A percentile compares a stretch with the other conserved stretches of the same genome.
Conservation (phyloP, 37 sponge, comb jelly and placozoan species). For the Halichondria panicea region DNA sequence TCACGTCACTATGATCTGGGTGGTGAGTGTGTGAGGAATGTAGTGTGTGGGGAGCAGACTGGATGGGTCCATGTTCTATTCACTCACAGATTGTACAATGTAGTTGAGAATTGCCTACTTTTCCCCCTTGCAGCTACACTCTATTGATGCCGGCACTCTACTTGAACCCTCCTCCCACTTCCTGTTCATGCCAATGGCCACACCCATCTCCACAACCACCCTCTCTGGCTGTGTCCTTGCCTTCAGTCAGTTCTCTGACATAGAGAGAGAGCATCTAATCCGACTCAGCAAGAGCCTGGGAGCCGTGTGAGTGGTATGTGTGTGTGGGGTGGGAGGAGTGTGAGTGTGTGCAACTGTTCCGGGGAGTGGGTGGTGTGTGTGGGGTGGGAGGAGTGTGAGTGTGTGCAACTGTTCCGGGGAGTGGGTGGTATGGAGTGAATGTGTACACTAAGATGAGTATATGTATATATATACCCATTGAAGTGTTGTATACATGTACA, state of each 20-base stretch:
- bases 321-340: too few relatives aligned
- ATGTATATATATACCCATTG: too few relatives aligned
- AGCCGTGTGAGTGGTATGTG: too few relatives aligned
- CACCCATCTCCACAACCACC: conserved; percentile 24
- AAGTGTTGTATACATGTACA: too few relatives aligned
- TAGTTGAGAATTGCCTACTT: background rate
- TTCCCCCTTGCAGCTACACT: conserved; percentile 28
- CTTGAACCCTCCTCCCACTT: conserved; percentile 57
- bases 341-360: too few relatives aligned
- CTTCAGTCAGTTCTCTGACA: conserved; percentile 70
- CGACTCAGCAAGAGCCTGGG: conserved; percentile 55
- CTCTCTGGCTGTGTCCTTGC: conserved; percentile 61
- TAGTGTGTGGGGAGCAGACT: background rate
- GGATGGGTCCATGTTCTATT: background rate
- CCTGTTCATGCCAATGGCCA: conserved; percentile 66
- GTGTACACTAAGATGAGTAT: too few relatives aligned
- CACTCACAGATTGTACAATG: background rate
- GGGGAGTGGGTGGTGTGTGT: too few relatives aligned
- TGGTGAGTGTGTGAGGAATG: conserved; percentile 26
- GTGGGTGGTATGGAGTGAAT: too few relatives aligned
- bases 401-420: too few relatives aligned
- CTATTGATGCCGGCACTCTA: conserved; percentile 30
- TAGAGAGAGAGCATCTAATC: conserved; percentile 67
- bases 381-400: too few relatives aligned
- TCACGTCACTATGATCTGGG: conserved; percentile 50